phyloP scores from a whole-genome alignment of 2,888 invertebrate species.

The Limnephilus lunatus region DNA sequence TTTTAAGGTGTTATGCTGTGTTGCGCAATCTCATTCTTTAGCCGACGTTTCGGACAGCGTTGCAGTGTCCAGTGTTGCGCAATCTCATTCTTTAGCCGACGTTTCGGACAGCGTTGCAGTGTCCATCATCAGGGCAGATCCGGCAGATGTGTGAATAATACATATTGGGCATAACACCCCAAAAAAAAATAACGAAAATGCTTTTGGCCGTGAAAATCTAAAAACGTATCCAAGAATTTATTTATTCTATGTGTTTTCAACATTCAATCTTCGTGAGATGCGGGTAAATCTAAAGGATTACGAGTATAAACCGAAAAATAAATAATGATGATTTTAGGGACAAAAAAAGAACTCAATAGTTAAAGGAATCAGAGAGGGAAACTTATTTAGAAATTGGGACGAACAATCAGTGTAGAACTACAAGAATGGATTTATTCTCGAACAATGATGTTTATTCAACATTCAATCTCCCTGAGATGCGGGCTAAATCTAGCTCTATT shows the following conservation, averaged over 20 bases:
- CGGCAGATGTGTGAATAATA: too few species aligned
- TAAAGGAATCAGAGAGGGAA: neutral
- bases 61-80: too few species aligned
- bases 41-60: too few species aligned
- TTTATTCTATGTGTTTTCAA: neutral
- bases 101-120: too few species aligned
- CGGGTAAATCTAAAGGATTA: neutral
- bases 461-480: constrained; percentile 24
- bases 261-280: neutral
- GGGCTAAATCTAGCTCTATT: constrained; percentile 9
- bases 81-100: too few species aligned
- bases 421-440: neutral
- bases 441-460: constrained; percentile 11
- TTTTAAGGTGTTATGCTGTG: too few species aligned
- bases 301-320: neutral
- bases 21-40: too few species aligned
- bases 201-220: too few species aligned
- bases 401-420: neutral
- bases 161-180: too few species aligned
- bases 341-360: too few species aligned
- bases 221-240: neutral
- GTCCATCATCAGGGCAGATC: too few species aligned
- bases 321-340: neutral
- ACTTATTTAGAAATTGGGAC: neutral
- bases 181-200: too few species aligned